These are phyloP conservation scores for Tethea ocularis DNA, from an alignment of 2,888 invertebrate species.

Conservation along the genomic window DNA sequence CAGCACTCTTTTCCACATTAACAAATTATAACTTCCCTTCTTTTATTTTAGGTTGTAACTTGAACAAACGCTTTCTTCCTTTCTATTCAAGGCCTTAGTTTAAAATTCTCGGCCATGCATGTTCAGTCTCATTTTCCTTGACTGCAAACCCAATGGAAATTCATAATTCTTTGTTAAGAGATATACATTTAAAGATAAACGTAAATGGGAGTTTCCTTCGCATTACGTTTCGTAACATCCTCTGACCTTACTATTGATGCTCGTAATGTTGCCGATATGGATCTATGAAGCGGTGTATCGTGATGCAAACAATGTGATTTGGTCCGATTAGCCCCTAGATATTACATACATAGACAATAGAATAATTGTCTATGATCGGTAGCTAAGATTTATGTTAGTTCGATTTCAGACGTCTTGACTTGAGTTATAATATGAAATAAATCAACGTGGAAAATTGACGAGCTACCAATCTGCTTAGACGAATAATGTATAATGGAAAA, in stretches of 20 bases:
- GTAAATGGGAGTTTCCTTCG: constrained; percentile 12
- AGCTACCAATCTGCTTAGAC: too few species aligned
- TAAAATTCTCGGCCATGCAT: too few species aligned
- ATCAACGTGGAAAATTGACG: neutral
- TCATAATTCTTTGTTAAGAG: constrained; percentile 9
- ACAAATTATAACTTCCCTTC: too few species aligned
- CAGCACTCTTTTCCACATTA: too few species aligned
- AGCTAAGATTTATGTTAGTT: constrained; percentile 14
- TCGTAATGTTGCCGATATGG: constrained; percentile 3
- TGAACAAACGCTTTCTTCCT: too few species aligned
- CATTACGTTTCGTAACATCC: constrained; percentile 57
- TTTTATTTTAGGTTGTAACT: too few species aligned
- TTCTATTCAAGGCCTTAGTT: too few species aligned
- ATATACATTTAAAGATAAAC: constrained; percentile 5
- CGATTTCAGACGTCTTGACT: constrained; percentile 3
- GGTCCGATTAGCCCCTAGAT: constrained; percentile 3
- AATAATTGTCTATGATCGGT: constrained; percentile 15
- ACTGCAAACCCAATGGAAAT: constrained; percentile 1
- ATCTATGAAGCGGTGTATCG: constrained; percentile 5
- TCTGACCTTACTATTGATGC: constrained; percentile 50
- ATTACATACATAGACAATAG: constrained; percentile 5
- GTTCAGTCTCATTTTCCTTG: neutral
- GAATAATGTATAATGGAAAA: too few species aligned
- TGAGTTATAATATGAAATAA: constrained; percentile 4
- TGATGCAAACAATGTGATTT: constrained; percentile 8